These are phyloP conservation scores for Bombus fervidus DNA, from an alignment of 1,140 invertebrate genomes.

Conservation along the genomic window DNA sequence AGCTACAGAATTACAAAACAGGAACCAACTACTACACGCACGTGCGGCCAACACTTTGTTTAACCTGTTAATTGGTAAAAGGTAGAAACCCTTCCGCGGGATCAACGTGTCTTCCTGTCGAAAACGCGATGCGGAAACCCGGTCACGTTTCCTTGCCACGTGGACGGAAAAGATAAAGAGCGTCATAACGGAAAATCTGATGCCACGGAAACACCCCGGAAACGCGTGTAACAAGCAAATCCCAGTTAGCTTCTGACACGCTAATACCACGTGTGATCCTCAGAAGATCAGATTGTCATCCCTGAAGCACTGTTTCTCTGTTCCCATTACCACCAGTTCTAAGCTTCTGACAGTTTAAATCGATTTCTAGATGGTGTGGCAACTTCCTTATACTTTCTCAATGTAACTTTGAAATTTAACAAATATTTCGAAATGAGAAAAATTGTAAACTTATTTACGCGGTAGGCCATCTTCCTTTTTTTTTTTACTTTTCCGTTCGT, in stretches of 20 bases:
- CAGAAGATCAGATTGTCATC: not conserved
- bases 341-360: not conserved
- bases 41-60: not conserved
- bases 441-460: no score
- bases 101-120: slow-evolving; percentile 36
- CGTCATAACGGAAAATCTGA: slow-evolving; percentile 50
- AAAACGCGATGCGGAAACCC: slow-evolving; percentile 35
- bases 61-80: slow-evolving; percentile 20
- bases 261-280: not conserved
- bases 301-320: not conserved
- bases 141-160: slow-evolving; percentile 56
- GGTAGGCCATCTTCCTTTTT: no score
- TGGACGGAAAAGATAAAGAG: slow-evolving; percentile 58
- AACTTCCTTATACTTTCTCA: no score
- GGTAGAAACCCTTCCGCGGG: slow-evolving; percentile 15
- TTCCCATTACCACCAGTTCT: not conserved
- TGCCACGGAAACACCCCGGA: slow-evolving; percentile 58
- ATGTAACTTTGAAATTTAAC: no score
- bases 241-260: not conserved
- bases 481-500: no score
- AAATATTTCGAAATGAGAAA: no score
- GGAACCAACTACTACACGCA: not conserved
- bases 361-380: not conserved
- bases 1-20: not conserved
- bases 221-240: slow-evolving; percentile 26